These are phyloP conservation scores for Drosophila multiciliata DNA, from an alignment of 2,888 invertebrate species.

Conservation along the genomic window DNA sequence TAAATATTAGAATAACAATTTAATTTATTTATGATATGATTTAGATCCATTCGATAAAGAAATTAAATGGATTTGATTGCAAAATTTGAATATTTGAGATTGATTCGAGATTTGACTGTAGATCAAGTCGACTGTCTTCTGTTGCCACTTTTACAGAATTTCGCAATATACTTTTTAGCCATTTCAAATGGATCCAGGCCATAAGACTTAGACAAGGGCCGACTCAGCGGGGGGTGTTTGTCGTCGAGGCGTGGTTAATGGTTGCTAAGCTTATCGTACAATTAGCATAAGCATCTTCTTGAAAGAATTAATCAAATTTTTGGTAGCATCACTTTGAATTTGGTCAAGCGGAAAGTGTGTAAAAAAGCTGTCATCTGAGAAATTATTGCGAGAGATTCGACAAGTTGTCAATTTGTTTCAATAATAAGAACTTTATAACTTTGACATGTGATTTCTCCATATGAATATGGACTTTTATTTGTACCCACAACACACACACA, in stretches of 20 bases:
- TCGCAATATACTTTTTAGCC: too few relatives aligned
- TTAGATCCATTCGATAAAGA: too few relatives aligned
- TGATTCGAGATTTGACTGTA: too few relatives aligned
- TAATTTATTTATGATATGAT: too few relatives aligned
- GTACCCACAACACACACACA: background rate
- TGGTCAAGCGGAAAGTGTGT: background rate
- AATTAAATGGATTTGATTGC: too few relatives aligned
- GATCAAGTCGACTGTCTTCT: too few relatives aligned
- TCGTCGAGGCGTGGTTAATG: too few relatives aligned
- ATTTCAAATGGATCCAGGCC: too few relatives aligned
- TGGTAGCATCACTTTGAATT: constrained; percentile 1
- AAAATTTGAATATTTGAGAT: too few relatives aligned
- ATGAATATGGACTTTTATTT: background rate
- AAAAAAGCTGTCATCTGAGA: constrained; percentile 1
- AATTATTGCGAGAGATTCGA: background rate
- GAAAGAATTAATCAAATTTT: constrained; percentile 40
- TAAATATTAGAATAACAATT: too few relatives aligned
- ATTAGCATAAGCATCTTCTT: constrained; percentile 66
- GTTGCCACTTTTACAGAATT: constrained; percentile 15
- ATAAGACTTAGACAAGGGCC: too few relatives aligned
- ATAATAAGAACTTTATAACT: background rate
- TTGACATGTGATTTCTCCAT: background rate
- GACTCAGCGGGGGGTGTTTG: too few relatives aligned
- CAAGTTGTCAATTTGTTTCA: background rate
- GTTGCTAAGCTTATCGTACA: constrained; percentile 54